Evolutionary conservation across 2,888 invertebrate species (phyloP).

Genomic region (Cheiracanthium punctorium): DNA sequence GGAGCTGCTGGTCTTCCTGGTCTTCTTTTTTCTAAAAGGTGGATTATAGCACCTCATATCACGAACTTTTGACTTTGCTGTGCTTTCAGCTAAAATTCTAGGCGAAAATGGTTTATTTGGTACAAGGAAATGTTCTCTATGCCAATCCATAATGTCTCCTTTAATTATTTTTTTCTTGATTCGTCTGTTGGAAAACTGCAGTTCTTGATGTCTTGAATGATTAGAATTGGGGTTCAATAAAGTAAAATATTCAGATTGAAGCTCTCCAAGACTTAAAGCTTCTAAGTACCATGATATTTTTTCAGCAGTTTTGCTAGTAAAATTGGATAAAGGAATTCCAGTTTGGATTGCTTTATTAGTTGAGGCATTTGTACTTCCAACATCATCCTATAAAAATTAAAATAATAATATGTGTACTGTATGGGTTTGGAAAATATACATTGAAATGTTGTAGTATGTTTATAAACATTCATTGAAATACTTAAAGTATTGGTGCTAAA

Average conservation of each 20-base stretch:
- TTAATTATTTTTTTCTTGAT: conserved; percentile 32
- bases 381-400: conserved; percentile 47
- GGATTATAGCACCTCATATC: conserved; percentile 63
- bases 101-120: conserved; percentile 47
- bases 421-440: too few relatives aligned
- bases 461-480: too few relatives aligned
- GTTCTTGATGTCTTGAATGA: neutral
- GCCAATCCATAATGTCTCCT: conserved; percentile 56
- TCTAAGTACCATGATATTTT: conserved; percentile 68
- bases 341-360: conserved; percentile 53
- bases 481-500: too few relatives aligned
- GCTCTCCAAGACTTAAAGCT: conserved; percentile 51
- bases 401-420: too few relatives aligned
- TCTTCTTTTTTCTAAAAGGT: conserved; percentile 51
- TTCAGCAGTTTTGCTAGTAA: conserved; percentile 54
- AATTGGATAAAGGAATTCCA: conserved; percentile 31
- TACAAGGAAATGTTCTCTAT: conserved; percentile 32
- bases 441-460: too few relatives aligned
- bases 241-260: conserved; percentile 11
- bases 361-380: conserved; percentile 27
- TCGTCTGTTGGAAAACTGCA: neutral
- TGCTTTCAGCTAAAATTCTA: conserved; percentile 39
- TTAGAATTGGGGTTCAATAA: neutral
- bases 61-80: conserved; percentile 52
- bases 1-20: conserved; percentile 25